Base-by-base conservation (phyloP, 2,797 vertebrate species). In the Hippopotamyrus pictus region DNA sequence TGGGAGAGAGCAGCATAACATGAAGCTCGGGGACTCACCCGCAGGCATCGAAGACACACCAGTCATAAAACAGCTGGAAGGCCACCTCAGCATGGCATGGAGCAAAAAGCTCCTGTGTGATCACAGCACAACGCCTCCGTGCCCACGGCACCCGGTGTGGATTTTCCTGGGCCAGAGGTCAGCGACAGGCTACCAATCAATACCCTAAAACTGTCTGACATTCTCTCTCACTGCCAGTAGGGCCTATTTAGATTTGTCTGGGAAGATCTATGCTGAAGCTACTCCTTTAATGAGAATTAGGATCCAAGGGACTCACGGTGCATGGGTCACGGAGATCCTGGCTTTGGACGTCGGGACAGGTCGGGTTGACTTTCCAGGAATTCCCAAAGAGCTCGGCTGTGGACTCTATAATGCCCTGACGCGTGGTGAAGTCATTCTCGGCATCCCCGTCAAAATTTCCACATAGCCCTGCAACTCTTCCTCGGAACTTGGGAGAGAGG, bases 401-500 rank as follows among this genome's bases (percentile, higher is more conserved):
- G 1, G 98, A 96, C 89, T 99, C 98, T 19, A 96, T 91, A 1
- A 96, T 97, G 3, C 97, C 97, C 90, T 98, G 97, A 5, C 94
- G 95, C 1, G 96, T 98, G 54, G 92, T 94, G 73, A 98, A 97
- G 91, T 99, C 98, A 0, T 99, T 98, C 90, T 97, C 96, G 0
- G 97, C 92, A 29, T 99, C 96, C 0, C 97, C 97, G 0, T 99
- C 98, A 12, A 98, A 99, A 94, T 99, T 97, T 1, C 97, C 97
- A 0, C 98, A 98, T 87, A 99, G 91, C 0, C 98, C 98, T 0
- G 93, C 92, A 3, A 98, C 96, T 0, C 92, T 95, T 1, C 97
- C 96, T 0, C 89, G 95, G 92, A 97, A 93, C 87, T 91, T 92
- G 0, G 97, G 96, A 0, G 95, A 95, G 92, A 97, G 93, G 1